Evolutionary conservation across 53 echinoderm and acorn worm genomes (phyloP).

Genomic region (Echinometra lucunter): DNA sequence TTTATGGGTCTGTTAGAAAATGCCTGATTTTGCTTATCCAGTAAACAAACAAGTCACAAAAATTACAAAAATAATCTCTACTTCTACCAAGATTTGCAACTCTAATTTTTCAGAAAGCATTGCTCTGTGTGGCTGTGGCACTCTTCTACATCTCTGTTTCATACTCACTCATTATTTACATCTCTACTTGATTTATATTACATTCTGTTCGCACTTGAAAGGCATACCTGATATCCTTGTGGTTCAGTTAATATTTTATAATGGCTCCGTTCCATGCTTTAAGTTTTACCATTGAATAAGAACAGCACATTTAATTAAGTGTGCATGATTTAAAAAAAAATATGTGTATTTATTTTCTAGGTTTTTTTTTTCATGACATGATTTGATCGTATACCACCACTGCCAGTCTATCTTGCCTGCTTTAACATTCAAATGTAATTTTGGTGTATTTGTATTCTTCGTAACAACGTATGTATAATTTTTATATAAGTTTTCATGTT

Average conservation of each 20-base stretch:
- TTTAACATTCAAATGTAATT: not conserved
- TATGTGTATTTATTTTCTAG: not conserved
- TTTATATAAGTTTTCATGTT: not conserved
- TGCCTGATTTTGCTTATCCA: constrained; percentile 5
- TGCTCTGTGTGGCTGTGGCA: constrained; percentile 45
- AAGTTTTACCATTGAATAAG: not conserved
- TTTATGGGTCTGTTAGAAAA: constrained; percentile 7
- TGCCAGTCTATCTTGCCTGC: constrained; percentile 55
- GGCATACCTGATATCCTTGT: constrained; percentile 15
- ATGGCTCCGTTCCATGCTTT: not conserved
- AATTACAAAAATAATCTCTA: not conserved
- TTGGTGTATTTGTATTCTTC: not conserved
- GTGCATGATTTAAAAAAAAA: not conserved
- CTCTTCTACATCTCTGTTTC: constrained; percentile 27
- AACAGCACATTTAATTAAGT: not conserved
- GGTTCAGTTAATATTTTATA: constrained; percentile 2
- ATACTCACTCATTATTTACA: constrained; percentile 47
- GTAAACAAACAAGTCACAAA: not conserved
- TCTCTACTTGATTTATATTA: constrained; percentile 44
- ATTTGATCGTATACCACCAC: constrained; percentile 16
- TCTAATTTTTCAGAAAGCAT: constrained; percentile 37
- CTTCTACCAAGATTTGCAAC: constrained; percentile 18
- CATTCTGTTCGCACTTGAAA: not conserved
- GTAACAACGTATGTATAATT: not conserved
- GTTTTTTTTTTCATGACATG: not conserved